phyloP scores from a whole-genome alignment of 2,888 invertebrate genomes.

The Junonia oenone region DNA sequence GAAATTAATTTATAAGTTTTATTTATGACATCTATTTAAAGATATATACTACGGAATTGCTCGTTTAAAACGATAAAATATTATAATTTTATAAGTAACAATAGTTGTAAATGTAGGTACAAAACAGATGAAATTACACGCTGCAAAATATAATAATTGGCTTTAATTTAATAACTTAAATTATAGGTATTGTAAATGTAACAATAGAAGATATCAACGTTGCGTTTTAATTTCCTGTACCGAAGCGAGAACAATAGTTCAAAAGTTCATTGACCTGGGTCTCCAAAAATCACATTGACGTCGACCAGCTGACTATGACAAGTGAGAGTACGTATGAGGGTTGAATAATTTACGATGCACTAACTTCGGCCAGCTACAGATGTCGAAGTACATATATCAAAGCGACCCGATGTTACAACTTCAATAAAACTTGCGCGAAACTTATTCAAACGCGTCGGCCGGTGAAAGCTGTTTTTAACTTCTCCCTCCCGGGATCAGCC shows the following conservation, averaged over 20 bases:
- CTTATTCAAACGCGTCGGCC: conserved; percentile 55
- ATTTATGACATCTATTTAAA: no score
- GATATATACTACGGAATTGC: no score
- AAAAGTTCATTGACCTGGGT: conserved; percentile 17
- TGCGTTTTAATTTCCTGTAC: neutral
- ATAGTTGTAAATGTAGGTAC: no score
- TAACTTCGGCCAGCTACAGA: conserved; percentile 61
- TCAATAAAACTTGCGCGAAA: conserved; percentile 53
- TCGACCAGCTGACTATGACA: conserved; percentile 52
- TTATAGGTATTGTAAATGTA: neutral
- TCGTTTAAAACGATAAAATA: no score
- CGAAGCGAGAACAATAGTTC: neutral
- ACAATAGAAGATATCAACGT: neutral
- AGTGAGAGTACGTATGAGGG: conserved; percentile 52
- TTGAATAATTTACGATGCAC: conserved; percentile 75
- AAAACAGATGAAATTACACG: no score
- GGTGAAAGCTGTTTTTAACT: conserved; percentile 74
- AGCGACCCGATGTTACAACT: conserved; percentile 56
- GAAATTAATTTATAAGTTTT: no score
- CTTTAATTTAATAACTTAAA: neutral
- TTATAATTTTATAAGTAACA: no score
- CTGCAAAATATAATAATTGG: no score
- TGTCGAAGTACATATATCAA: conserved; percentile 65
- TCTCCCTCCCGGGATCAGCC: conserved; percentile 61
- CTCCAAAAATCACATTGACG: conserved; percentile 46